These are phyloP conservation scores for Mandrillus leucophaeus DNA, from an alignment of 2,113 vertebrate genomes.

Conservation along the genomic window DNA sequence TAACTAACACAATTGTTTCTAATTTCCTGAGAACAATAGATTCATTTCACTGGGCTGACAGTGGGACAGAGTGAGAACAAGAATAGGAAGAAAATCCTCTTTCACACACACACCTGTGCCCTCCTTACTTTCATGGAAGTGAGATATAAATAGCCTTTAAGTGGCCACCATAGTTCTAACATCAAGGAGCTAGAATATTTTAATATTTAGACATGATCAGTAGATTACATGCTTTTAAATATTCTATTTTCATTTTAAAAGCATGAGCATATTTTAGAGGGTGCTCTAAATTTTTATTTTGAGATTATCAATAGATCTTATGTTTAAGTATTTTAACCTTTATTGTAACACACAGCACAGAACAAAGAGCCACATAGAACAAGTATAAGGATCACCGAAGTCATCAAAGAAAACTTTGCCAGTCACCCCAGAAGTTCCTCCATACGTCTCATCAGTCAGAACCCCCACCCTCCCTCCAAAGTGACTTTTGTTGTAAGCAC, in stretches of 20 bases:
- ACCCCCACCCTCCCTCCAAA: background rate
- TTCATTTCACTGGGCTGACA: background rate
- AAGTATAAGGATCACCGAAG: background rate
- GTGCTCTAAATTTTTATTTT: background rate
- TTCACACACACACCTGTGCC: background rate
- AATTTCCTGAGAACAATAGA: background rate
- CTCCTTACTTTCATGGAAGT: background rate
- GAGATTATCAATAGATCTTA: background rate
- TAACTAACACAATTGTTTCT: constrained; percentile 13
- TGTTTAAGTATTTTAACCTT: background rate
- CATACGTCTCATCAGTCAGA: background rate
- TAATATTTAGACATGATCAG: background rate
- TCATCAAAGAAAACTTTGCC: background rate
- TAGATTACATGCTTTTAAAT: background rate
- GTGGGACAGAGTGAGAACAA: background rate
- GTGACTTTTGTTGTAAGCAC: background rate
- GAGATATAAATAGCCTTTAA: background rate
- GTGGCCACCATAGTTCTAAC: background rate
- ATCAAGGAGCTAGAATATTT: background rate
- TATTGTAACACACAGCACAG: background rate
- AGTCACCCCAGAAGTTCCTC: background rate
- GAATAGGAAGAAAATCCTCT: background rate
- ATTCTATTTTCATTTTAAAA: background rate
- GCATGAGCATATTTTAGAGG: background rate
- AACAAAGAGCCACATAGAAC: background rate